Evolutionary conservation across 2,113 vertebrate species (phyloP).

Genomic region (Poeciliopsis prolifica): DNA sequence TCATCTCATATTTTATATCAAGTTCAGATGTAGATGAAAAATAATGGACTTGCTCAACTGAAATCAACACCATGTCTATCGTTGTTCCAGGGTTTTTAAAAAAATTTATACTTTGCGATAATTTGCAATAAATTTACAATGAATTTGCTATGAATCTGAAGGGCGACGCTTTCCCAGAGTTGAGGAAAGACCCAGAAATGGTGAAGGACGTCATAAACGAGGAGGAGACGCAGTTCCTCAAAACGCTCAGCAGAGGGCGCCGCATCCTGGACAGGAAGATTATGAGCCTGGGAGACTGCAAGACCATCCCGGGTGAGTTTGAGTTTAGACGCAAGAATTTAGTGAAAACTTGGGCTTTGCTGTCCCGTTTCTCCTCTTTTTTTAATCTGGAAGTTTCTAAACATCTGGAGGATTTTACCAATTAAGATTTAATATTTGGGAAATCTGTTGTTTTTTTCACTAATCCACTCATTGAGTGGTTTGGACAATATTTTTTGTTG

Average conservation of each 20-base stretch:
- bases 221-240: constrained; percentile 95
- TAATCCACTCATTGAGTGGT: too few relatives aligned
- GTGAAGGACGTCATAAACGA: constrained; percentile 98
- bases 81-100: too few relatives aligned
- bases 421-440: too few relatives aligned
- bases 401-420: too few relatives aligned
- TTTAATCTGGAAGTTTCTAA: too few relatives aligned
- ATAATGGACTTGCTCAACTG: too few relatives aligned
- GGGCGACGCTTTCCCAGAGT: constrained; percentile 95
- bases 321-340: background rate
- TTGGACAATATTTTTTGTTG: too few relatives aligned
- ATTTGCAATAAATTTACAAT: background rate
- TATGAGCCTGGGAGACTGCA: constrained; percentile 88
- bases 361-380: too few relatives aligned
- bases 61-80: too few relatives aligned
- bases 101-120: too few relatives aligned
- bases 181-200: constrained; percentile 96
- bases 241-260: constrained; percentile 95
- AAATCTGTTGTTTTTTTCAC: too few relatives aligned
- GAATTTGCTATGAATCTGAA: constrained; percentile 41
- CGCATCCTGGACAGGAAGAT: constrained; percentile 97
- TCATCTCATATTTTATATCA: background rate
- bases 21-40: background rate
- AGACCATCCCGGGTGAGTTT: constrained; percentile 88
- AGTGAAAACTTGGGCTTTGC: too few relatives aligned